These are phyloP conservation scores for Hylia prasina DNA, from an alignment of 2,113 vertebrate species.

Conservation along the genomic window DNA sequence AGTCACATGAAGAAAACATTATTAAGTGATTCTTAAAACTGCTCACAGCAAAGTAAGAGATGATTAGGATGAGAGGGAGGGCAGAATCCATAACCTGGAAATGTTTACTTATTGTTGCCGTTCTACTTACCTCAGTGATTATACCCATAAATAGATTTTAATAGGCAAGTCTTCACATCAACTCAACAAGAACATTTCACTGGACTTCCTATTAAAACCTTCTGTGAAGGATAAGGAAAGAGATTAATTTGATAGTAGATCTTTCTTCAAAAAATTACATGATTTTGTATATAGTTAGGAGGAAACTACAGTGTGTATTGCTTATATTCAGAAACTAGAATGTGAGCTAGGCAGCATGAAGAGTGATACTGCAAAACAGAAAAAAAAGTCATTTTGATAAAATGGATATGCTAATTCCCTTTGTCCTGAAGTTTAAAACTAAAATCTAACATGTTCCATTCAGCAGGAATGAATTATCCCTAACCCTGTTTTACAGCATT, in stretches of 20 bases:
- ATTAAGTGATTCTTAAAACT: not conserved
- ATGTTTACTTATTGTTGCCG: not conserved
- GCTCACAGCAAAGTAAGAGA: not conserved
- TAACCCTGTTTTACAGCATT: not conserved
- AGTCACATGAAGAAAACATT: not conserved
- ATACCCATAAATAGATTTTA: not conserved
- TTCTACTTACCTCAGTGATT: not conserved
- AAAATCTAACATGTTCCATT: not conserved
- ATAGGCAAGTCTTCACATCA: not conserved
- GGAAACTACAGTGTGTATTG: not conserved
- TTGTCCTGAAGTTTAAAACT: not conserved
- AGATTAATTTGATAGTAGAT: not conserved
- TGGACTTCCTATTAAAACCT: not conserved
- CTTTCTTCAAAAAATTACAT: not conserved
- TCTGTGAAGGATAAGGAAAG: not conserved
- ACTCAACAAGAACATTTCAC: not conserved
- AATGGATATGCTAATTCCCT: not conserved
- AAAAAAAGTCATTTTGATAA: not conserved
- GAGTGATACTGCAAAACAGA: not conserved
- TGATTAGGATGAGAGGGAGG: not conserved
- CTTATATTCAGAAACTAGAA: not conserved
- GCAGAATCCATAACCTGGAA: not conserved
- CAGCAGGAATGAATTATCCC: not conserved
- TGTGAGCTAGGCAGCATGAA: not conserved
- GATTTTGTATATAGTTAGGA: not conserved